Evolutionary conservation across 1,140 invertebrate genomes (phyloP), one percentile per base, ranked within the genome.

Genomic region (Dendrolimus punctatus): DNA sequence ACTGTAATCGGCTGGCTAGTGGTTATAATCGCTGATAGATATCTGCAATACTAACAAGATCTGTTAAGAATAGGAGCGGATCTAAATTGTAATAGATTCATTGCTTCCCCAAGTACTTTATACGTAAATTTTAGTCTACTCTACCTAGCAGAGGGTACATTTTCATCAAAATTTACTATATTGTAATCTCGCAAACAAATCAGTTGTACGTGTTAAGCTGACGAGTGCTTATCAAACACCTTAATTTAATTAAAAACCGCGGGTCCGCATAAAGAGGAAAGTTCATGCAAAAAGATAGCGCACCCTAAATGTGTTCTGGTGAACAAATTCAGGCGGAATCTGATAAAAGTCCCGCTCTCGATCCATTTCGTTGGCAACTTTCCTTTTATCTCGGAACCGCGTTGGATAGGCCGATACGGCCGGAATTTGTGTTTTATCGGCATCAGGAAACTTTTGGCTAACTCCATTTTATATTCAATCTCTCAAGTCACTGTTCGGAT

Each of bases 361-460:
- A 79, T 79, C 68, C 72, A 74, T 79, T 79, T 73, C 64, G 64
- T 66, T 51, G 49, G 57, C 23, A 76, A 79, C 73, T 79, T 75
- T 66, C 53, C 64, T 68, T 71, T 76, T 76, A 79, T 79, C 76
- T 75, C 60, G 59, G 51, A 60, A 49, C 46, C 57, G 61, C 39
- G 46, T 23, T 50, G 58, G 57, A 58, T 57, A 60, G 68, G 60
- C 57, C 62, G 60, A 53, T 67, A 68, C 62, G 65, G 44, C 67
- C 63, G 56, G 68, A 72, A 76, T 76, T 76, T 73, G 69, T 73
- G 68, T 57, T 73, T 76, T 71, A 74, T 73, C 68, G 60, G 42
- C 39, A 38, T 55, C 43, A 42, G 36, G 46, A 63, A 69, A 69
- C 57, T 66, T 69, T 23, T 43, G 54, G 57, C 51, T 55, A 62